Evolutionary conservation across 2,797 vertebrate genomes (phyloP).

Genomic region (Myiotriccus ornatus): DNA sequence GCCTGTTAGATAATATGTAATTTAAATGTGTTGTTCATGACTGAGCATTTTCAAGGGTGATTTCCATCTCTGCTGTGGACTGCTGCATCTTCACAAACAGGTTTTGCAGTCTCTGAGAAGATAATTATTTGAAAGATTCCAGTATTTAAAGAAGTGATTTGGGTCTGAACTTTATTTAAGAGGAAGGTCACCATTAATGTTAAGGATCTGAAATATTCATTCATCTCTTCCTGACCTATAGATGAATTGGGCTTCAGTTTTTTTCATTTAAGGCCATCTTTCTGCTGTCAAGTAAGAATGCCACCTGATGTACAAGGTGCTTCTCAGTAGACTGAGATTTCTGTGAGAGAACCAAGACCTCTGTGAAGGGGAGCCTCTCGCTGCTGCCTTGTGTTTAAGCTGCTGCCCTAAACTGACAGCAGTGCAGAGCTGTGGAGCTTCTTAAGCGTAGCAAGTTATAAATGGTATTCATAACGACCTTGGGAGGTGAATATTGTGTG

Average conservation of each 20-base stretch:
- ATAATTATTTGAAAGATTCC: background rate
- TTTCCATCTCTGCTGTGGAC: background rate
- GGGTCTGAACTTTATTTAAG: background rate
- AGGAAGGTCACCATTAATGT: background rate
- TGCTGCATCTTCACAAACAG: background rate
- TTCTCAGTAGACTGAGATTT: background rate
- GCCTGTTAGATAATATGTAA: background rate
- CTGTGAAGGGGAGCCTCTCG: background rate
- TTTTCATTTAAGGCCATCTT: background rate
- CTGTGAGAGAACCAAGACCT: background rate
- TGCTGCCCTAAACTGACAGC: background rate
- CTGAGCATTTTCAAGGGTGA: background rate
- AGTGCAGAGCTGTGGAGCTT: background rate
- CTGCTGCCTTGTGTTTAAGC: background rate
- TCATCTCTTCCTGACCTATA: background rate
- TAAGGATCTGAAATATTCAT: background rate
- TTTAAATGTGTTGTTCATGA: background rate
- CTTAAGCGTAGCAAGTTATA: conserved; percentile 26
- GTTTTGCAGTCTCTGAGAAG: background rate
- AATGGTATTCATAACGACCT: background rate
- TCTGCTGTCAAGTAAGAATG: background rate
- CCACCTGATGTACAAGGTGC: background rate
- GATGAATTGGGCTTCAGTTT: background rate
- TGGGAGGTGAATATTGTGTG: background rate
- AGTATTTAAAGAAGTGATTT: background rate